Evolutionary conservation across 2,113 vertebrate genomes (phyloP).

Genomic region (Desmodus rotundus): DNA sequence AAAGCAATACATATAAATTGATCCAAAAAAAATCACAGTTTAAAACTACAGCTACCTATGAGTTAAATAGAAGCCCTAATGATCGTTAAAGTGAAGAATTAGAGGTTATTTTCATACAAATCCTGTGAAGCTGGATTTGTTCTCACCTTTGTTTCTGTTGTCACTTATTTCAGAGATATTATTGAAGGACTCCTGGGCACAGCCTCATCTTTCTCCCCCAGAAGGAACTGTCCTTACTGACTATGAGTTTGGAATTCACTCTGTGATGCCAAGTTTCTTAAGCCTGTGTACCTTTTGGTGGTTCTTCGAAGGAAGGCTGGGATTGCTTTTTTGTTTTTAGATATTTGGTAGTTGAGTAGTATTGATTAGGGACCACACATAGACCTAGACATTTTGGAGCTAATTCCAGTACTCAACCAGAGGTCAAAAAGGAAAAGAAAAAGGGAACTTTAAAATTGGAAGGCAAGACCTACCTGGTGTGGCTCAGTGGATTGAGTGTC

Average conservation of each 20-base stretch:
- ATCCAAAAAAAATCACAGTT: constrained; percentile 12
- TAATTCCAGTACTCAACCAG: not conserved
- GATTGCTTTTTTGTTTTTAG: not conserved
- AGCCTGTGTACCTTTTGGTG: not conserved
- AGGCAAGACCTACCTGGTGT: too few relatives aligned
- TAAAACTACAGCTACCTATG: not conserved
- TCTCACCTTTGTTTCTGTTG: not conserved
- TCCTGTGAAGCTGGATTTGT: not conserved
- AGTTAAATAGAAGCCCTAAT: not conserved
- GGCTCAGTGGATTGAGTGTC: too few relatives aligned
- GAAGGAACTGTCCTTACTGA: not conserved
- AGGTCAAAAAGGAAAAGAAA: not conserved
- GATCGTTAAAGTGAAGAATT: not conserved
- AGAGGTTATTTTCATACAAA: not conserved
- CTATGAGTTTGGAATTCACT: not conserved
- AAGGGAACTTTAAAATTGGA: not conserved
- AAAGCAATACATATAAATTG: not conserved
- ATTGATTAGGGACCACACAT: not conserved
- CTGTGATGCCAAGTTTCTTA: not conserved
- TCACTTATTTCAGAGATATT: not conserved
- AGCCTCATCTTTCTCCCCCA: not conserved
- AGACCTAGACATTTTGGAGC: not conserved
- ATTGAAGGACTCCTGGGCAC: not conserved
- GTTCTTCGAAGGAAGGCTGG: not conserved
- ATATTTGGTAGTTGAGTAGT: not conserved